Percentiles rank a stretch among this genome's conserved stretches.
Conservation (phyloP, 2,797 vertebrate genomes). For the Emydoidea blandingii region DNA sequence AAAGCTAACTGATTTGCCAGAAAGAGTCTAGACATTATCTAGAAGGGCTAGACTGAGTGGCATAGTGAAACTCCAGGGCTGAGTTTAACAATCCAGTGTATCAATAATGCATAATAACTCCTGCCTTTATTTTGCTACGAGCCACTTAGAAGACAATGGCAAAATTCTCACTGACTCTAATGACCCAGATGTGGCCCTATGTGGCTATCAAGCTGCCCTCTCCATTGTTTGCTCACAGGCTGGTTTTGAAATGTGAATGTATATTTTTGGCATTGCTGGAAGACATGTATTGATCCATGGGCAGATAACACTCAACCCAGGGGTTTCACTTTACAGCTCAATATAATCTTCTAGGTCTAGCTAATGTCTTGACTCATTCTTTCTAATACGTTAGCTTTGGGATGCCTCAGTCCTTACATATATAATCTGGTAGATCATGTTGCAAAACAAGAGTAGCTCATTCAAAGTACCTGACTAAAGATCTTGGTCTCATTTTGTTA, state of each 20-base stretch:
- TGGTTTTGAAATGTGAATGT: not conserved
- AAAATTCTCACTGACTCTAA: not conserved
- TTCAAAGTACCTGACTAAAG: not conserved
- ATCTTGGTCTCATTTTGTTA: not conserved
- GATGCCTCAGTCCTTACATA: constrained; percentile 20
- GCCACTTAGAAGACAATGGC: not conserved
- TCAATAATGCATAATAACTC: not conserved
- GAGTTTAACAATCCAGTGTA: accelerated
- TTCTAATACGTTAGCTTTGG: constrained; percentile 40
- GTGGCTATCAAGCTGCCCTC: accelerated
- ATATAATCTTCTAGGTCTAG: not conserved
- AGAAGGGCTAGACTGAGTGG: not conserved
- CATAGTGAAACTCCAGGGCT: not conserved
- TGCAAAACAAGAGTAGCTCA: constrained; percentile 20
- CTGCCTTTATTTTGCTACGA: not conserved
- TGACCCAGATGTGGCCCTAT: not conserved
- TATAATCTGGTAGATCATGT: constrained; percentile 25
- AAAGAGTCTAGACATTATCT: not conserved
- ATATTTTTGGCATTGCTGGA: not conserved
- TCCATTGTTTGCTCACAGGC: not conserved
- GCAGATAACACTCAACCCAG: constrained; percentile 7
- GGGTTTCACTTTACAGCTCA: not conserved
- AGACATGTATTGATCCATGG: not conserved
- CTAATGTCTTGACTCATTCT: constrained; percentile 35
- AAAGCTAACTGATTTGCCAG: not conserved